phyloP scores from a whole-genome alignment of 2,797 vertebrate species.

The Graptemys geographica region DNA sequence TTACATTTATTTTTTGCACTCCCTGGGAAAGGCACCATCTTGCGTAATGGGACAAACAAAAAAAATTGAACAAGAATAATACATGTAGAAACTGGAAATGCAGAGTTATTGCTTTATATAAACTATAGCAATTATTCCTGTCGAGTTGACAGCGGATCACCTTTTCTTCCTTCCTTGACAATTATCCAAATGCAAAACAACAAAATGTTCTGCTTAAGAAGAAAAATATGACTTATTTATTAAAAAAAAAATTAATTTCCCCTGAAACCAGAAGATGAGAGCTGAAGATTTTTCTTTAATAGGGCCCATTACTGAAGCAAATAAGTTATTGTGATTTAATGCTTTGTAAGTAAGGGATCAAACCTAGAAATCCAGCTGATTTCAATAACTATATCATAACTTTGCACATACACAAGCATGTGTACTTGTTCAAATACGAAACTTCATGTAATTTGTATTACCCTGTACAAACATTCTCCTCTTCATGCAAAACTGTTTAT shows the following conservation, averaged over 20 bases:
- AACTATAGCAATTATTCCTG: conserved; percentile 73
- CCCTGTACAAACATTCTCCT: background rate
- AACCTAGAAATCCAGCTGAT: background rate
- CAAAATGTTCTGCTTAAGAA: conserved; percentile 54
- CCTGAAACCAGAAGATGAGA: conserved; percentile 19
- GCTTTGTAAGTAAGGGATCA: conserved; percentile 14
- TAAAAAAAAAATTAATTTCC: conserved; percentile 1
- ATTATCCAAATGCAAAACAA: conserved; percentile 61
- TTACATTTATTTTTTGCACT: conserved; percentile 47
- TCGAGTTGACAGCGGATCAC: conserved; percentile 69
- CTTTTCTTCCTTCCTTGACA: conserved; percentile 73
- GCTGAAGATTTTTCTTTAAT: background rate
- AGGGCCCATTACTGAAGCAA: conserved; percentile 17
- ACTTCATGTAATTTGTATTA: background rate
- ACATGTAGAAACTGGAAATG: conserved; percentile 76
- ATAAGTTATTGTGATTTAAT: background rate
- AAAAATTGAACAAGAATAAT: conserved; percentile 75
- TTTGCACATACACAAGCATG: background rate
- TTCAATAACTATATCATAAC: background rate
- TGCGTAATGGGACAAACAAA: conserved; percentile 76
- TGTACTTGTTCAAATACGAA: background rate
- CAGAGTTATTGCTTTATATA: conserved; percentile 76
- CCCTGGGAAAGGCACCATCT: conserved; percentile 56
- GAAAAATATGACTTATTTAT: conserved; percentile 53
- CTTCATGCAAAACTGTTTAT: background rate